Base-by-base conservation (phyloP, 2,888 invertebrate species). In the Orthosia gracilis region DNA sequence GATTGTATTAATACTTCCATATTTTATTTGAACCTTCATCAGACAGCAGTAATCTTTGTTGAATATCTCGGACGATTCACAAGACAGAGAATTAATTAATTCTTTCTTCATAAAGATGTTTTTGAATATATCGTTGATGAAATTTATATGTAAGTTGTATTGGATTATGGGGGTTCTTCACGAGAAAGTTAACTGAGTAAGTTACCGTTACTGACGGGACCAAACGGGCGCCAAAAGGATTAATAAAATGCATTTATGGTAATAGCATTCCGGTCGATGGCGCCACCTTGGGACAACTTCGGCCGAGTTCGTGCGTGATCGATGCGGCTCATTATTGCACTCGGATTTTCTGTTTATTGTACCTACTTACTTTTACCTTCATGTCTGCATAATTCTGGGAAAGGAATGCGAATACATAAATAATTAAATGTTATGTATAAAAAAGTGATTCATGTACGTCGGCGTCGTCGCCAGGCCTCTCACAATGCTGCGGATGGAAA, bases 191-290 rank as follows among this genome's bases (percentile, higher is more conserved):
- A 21, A 23, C 63, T 17, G n/a, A 59, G n/a, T 67, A n/a, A 65
- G 49, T 45, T 55, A 67, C 82, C 64, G 82, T 82, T 76, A 70
- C 40, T 54, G 57, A 50, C 68, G 59, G 59, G 31, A 73, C 47
- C 74, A 26, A 62, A 40, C 69, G 21, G 63, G 69, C 68, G 65
- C 64, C 81, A 78, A 81, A 83, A 89, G 88, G 89, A 86, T 86
- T 86, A 89, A 82, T 80, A 67, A 80, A 74, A 74, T 72, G 61
- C 76, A 76, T 80, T 63, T 83, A 84, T 84, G 80, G 84, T 85
- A 84, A 88, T 85, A 82, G 87, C 84, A 90, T 88, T 91, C 90
- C 84, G 77, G 80, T 76, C 61, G 80, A 83, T 89, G 91, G 92
- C 92, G 91, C 91, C 91, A 91, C 75, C 80, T 85, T 86, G 83